Base-by-base conservation (phyloP, 2,113 vertebrate species). In the Sorex araneus region DNA sequence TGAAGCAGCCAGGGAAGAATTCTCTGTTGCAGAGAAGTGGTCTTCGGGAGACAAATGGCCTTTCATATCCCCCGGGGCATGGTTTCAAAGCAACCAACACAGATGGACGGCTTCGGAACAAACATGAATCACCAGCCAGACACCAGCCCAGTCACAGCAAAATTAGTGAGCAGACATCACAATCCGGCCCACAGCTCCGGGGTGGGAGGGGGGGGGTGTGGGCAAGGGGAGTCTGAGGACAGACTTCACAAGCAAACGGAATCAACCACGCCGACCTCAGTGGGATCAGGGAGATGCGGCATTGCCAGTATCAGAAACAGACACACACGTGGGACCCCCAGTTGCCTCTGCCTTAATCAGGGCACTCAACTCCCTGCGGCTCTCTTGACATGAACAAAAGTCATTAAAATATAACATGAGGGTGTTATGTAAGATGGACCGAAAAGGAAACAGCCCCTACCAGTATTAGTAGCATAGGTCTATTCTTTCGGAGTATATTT, bases 81-180 rank as follows among this genome's bases (percentile, higher is more conserved):
- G 79, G 85, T 87, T 95, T 94, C 89, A 94, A 94, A 67, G 43
- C 80, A 28, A 25, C 86, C 92, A 93, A 93, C 66, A 82, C 45
- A 63, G 92, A 90, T 71, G 57, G 32, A 73, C 67, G 70, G 54
- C 77, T 96, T 77, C 32, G 25, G 90, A 95, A 92, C 43, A n/a
- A 43, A 85, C 73, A 73, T 84, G 94, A 95, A 92, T 97, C 64
- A 50, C 92, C 93, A 94, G 82, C 70, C 95, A 95, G 93, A 94
- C 90, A 95, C 85, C 92, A 88, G 90, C 21, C 78, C 67, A 93
- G 92, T 64, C 95, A 92, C 89, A 90, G 94, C 93, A 92, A 93
- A 95, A 93, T 82, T 81, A 81, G 89, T 32, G 6, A 80, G 63
- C 83, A 94, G 95, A 95, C 95, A 94, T 95, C 84, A 93, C 91